These are phyloP conservation scores for Drosophila aldrichi DNA, from an alignment of 2,888 invertebrate species.

Conservation along the genomic window DNA sequence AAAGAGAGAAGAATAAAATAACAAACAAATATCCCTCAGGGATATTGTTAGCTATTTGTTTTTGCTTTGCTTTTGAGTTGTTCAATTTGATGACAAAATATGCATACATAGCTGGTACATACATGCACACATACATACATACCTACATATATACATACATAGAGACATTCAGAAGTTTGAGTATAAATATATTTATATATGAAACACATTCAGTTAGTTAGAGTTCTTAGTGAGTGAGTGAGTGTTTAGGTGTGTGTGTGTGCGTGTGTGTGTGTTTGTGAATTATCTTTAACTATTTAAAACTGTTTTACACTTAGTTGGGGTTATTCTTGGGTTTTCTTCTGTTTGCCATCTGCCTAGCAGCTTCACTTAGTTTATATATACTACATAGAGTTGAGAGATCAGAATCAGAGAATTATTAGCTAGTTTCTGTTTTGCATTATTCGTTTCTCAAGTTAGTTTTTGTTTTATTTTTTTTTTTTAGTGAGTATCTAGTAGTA, in stretches of 20 bases:
- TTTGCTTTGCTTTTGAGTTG: slow-evolving; percentile 29
- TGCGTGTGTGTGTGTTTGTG: slow-evolving; percentile 21
- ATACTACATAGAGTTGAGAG: slow-evolving; percentile 30
- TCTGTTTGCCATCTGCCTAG: slow-evolving; percentile 30
- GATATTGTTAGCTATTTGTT: slow-evolving; percentile 33
- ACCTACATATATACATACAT: slow-evolving; percentile 22
- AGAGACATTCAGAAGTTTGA: slow-evolving; percentile 47
- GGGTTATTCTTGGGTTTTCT: slow-evolving; percentile 15
- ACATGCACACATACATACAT: slow-evolving; percentile 35
- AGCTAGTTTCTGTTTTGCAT: slow-evolving; percentile 23
- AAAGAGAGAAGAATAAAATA: neutral
- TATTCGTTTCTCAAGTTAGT: slow-evolving; percentile 10
- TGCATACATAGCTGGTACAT: slow-evolving; percentile 43
- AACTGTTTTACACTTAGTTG: slow-evolving; percentile 53
- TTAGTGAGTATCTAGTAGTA: slow-evolving; percentile 37
- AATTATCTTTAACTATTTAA: slow-evolving; percentile 51
- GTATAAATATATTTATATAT: slow-evolving; percentile 45
- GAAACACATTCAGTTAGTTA: slow-evolving; percentile 64
- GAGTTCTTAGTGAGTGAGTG: slow-evolving; percentile 27
- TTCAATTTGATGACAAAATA: slow-evolving; percentile 71
- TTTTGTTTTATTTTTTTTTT: neutral
- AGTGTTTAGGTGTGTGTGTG: slow-evolving; percentile 5
- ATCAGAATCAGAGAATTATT: slow-evolving; percentile 38
- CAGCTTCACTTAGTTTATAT: slow-evolving; percentile 24
- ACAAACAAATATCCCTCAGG: slow-evolving; percentile 34